Base-by-base conservation (phyloP, 2,888 invertebrate genomes). In the Mongoloraphidia duomilia region DNA sequence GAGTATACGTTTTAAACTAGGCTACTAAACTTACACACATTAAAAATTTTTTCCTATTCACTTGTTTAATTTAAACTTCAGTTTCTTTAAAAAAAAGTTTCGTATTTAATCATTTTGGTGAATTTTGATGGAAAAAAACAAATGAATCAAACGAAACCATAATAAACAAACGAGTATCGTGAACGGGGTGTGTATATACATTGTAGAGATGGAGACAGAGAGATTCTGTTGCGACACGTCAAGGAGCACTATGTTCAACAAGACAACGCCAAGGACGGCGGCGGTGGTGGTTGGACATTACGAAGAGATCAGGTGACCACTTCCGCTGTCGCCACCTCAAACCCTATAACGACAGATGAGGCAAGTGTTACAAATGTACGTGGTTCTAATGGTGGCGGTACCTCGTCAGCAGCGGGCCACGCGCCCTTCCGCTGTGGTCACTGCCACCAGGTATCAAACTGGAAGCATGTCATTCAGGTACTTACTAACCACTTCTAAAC, bases 401-500 rank as follows among this genome's bases (percentile, higher is more conserved):
- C 26, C 26, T 26, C 26, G 26, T 26, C 26, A 26, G 26, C 26
- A 26, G 6, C 26, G 26, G 26, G 26, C 64, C 71, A 71, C 63
- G 74, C 74, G 65, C 76, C 76, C 61, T 72, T 70, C 53, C 79
- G 82, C 63, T 84, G 84, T 71, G 84, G 84, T 59, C 84, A 84
- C 71, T 84, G 84, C 72, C 81, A 82, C 70, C 84, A 84, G 73
- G 73, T 82, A 64, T 84, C 84, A 58, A 84, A 84, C 72, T 84
- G 84, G 84, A 84, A 84, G 77, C 84, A 84, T 75, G 84, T 84
- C 64, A 84, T 84, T 71, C 84, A 84, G 82, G 84, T 84, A 76
- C 66, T 65, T 71, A 70, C 69, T 70, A 70, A 70, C 69, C 50
- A 49, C 47, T 45, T 43, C 11, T 17, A 14, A 14, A 9, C 41